Evolutionary conservation across 2,113 vertebrate genomes (phyloP).

Genomic region (Porphyrio hochstetteri): DNA sequence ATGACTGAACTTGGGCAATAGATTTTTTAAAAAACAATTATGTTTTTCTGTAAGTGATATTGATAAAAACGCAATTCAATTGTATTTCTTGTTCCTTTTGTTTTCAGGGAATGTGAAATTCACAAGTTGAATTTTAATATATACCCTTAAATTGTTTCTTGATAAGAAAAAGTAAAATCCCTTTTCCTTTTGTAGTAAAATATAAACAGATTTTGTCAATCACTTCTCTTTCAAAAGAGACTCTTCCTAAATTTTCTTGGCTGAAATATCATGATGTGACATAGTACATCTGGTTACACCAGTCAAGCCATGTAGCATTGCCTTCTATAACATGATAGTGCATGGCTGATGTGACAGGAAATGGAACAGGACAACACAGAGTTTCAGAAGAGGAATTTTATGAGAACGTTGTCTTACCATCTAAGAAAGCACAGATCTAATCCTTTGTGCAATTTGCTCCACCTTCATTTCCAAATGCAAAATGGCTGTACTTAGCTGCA

Average conservation of each 20-base stretch:
- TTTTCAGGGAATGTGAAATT: not conserved
- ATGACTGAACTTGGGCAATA: not conserved
- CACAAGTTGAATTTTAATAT: not conserved
- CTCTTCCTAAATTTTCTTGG: not conserved
- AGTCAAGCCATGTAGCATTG: not conserved
- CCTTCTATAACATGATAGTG: not conserved
- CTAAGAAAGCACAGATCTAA: constrained; percentile 16
- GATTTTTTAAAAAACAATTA: not conserved
- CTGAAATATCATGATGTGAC: not conserved
- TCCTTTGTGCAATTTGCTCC: not conserved
- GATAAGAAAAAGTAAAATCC: not conserved
- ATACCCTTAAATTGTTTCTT: not conserved
- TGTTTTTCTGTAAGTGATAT: not conserved
- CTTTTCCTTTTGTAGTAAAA: not conserved
- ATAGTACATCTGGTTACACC: not conserved
- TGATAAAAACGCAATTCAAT: not conserved
- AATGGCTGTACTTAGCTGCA: not conserved
- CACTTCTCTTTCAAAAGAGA: not conserved
- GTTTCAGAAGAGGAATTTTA: not conserved
- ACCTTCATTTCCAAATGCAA: constrained; percentile 1
- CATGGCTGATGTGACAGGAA: not conserved
- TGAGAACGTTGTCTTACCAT: not conserved
- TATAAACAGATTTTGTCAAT: not conserved
- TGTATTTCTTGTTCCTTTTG: not conserved
- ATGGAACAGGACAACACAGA: not conserved